Evolutionary conservation across 1,140 invertebrate species (phyloP).

Genomic region (Drosophila pachea): DNA sequence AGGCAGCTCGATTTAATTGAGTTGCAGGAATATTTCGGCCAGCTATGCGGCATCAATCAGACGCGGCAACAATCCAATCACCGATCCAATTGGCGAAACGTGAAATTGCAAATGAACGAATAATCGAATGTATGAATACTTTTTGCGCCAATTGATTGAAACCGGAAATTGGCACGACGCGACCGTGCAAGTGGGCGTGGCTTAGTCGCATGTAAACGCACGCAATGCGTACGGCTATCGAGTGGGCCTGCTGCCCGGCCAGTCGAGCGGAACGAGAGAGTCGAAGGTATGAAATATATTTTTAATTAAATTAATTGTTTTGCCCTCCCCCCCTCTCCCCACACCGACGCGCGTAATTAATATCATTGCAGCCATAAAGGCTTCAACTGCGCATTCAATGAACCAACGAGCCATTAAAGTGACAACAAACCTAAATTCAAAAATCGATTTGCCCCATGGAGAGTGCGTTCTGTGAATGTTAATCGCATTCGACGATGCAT

Average conservation of each 20-base stretch:
- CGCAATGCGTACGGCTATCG: not conserved
- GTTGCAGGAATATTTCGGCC: constrained; percentile 50
- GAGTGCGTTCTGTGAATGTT: too few species aligned
- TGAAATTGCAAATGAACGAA: constrained; percentile 61
- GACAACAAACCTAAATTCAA: not conserved
- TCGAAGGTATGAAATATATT: constrained; percentile 3
- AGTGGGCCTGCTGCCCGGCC: not conserved
- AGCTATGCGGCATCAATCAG: constrained; percentile 15
- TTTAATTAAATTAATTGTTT: constrained; percentile 1
- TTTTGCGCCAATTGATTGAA: constrained; percentile 69
- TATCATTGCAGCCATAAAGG: not conserved
- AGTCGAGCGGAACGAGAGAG: not conserved
- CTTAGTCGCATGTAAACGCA: not conserved
- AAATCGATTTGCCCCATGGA: too few species aligned
- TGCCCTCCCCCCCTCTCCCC: not conserved
- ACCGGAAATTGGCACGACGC: constrained; percentile 52
- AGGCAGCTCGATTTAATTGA: constrained; percentile 71
- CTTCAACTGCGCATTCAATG: not conserved
- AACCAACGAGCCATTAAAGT: not conserved
- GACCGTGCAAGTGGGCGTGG: not conserved
- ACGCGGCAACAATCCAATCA: constrained; percentile 66
- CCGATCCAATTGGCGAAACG: constrained; percentile 68
- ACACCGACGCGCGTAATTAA: not conserved
- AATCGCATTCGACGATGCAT: too few species aligned
- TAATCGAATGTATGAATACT: constrained; percentile 52